Evolutionary conservation across 2,113 vertebrate species (phyloP), one percentile per base, ranked within the genome.

Genomic region (Pedionomus torquatus): DNA sequence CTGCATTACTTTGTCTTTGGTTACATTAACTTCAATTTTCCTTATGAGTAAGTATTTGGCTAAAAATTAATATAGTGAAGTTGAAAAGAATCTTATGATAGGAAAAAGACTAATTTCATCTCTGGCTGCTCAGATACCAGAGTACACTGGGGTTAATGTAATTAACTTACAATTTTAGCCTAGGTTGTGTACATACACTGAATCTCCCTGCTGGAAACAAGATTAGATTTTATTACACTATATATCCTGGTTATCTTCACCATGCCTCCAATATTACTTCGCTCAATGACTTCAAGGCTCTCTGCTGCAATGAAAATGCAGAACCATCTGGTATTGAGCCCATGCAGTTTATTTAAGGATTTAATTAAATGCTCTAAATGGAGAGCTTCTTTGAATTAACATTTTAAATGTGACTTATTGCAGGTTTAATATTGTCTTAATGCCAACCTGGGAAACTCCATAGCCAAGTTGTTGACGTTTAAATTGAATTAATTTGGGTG

Each of bases 351-450:
- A 98, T 99, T 99, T 99, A 98, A 99, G 98, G 98, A 98, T 98
- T 98, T 98, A 99, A 99, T 99, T 98, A 99, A 98, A 98, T 98
- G 98, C 97, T 97, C 97, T 98, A 98, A 98, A 98, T 98, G 98
- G 98, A 98, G 97, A 98, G 97, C 93, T 97, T 98, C 97, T 98
- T 98, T 89, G 98, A 99, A 99, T 99, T 97, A 98, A 98, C 98
- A 98, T 98, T 98, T 98, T 98, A 98, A 99, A 99, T 98, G 98
- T 98, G 98, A 98, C 98, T 99, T 98, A 98, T 98, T 98, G 98
- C 97, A 97, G 98, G 98, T 98, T 98, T 98, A 98, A 98, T 98
- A 98, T 97, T 97, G 98, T 97, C 97, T 98, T 98, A 98, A 98
- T 97, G 98, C 98, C 97, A 98, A 98, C 98, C 98, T 98, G 98